These are phyloP conservation scores for Caenorhabditis latens DNA, from an alignment of 1,140 invertebrate species.

Conservation along the genomic window DNA sequence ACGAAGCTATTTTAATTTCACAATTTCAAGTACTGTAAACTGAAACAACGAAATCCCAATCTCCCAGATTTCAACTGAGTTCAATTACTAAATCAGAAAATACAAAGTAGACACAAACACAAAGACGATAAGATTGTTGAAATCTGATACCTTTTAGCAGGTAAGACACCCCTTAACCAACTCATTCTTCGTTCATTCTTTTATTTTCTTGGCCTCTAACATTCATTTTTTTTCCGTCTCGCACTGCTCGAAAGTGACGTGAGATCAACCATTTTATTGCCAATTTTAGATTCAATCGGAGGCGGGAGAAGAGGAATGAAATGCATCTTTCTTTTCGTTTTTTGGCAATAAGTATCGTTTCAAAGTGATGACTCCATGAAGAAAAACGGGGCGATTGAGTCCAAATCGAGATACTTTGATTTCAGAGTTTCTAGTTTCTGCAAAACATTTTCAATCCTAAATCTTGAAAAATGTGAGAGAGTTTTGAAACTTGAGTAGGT, in stretches of 20 bases:
- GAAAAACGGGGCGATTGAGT: neutral
- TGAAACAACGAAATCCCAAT: too few relatives aligned
- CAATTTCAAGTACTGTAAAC: too few relatives aligned
- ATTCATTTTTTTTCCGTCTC: neutral
- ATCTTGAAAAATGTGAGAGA: constrained; percentile 24
- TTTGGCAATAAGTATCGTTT: constrained; percentile 22
- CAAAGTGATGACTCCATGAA: neutral
- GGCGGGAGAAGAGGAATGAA: constrained; percentile 16
- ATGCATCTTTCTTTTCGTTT: constrained; percentile 16
- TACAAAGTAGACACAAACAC: neutral
- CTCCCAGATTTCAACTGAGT: too few relatives aligned
- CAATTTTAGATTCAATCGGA: constrained; percentile 49
- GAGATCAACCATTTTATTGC: constrained; percentile 43
- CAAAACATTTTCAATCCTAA: neutral
- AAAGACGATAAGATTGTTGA: constrained; percentile 23
- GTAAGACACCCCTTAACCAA: neutral
- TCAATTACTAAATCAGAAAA: too few relatives aligned
- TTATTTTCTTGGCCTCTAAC: neutral
- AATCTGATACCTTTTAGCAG: constrained; percentile 27
- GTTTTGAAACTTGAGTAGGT: constrained; percentile 10
- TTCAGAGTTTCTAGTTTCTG: constrained; percentile 7
- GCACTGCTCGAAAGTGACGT: neutral
- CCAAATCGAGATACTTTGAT: neutral
- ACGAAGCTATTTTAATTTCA: too few relatives aligned
- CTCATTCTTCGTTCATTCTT: constrained; percentile 19